These are phyloP conservation scores for Onychostruthus taczanowskii DNA, from an alignment of 2,113 vertebrate genomes.

Conservation along the genomic window DNA sequence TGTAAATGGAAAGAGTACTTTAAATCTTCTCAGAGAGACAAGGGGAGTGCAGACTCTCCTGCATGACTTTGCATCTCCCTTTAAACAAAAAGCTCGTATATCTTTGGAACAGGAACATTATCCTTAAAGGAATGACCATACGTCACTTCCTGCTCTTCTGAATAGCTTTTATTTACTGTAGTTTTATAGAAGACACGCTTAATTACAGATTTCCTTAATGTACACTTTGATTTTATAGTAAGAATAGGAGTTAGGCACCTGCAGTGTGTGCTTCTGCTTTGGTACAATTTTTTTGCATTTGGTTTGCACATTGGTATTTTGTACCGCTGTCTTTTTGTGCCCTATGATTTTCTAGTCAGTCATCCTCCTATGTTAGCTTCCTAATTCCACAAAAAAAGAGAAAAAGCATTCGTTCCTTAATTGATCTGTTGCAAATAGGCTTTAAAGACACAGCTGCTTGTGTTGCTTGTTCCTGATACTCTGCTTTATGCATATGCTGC, in stretches of 20 bases:
- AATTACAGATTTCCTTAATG: not conserved
- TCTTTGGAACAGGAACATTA: not conserved
- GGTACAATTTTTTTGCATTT: not conserved
- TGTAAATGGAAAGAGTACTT: not conserved
- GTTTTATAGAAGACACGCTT: not conserved
- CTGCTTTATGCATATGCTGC: not conserved
- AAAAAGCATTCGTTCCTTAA: not conserved
- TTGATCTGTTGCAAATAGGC: not conserved
- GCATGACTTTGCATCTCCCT: not conserved
- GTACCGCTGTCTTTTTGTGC: not conserved
- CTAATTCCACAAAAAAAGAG: not conserved
- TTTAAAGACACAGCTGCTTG: not conserved
- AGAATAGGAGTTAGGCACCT: not conserved
- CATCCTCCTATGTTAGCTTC: not conserved
- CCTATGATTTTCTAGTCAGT: not conserved
- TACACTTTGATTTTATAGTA: not conserved
- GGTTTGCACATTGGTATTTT: not conserved
- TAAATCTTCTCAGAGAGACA: not conserved
- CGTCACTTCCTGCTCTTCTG: not conserved
- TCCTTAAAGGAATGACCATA: not conserved
- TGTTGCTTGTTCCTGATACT: not conserved
- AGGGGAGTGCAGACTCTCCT: not conserved
- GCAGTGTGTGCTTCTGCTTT: not conserved
- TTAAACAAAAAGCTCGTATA: not conserved
- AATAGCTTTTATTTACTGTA: not conserved